Conservation (phyloP, 2,113 vertebrate genomes). For the Lanius collurio region DNA sequence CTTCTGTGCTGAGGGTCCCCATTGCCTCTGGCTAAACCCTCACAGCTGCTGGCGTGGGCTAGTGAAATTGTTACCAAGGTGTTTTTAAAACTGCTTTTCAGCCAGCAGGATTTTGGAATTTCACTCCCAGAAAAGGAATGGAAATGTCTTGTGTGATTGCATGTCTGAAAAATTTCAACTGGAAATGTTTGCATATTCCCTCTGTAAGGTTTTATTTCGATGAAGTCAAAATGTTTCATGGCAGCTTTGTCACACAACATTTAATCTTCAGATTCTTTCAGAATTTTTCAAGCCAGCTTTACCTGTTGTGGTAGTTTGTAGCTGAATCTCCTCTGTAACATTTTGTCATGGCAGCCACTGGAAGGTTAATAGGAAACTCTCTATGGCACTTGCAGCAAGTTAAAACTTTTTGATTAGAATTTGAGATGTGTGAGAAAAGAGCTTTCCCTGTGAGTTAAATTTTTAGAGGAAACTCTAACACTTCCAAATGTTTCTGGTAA, state of each 20-base stretch:
- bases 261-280: background rate
- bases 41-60: background rate
- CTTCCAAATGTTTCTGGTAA: background rate
- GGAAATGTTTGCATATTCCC: background rate
- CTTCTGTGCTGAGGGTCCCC: background rate
- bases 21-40: background rate
- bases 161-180: background rate
- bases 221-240: background rate
- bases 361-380: background rate
- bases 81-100: background rate
- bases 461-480: background rate
- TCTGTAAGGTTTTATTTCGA: background rate
- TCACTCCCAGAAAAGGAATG: background rate
- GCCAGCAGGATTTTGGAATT: background rate
- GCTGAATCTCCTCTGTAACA: background rate
- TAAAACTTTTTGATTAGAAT: constrained; percentile 17
- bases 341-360: background rate
- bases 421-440: background rate
- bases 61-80: background rate
- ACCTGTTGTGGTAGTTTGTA: background rate
- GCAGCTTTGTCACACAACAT: background rate
- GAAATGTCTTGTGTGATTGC: background rate
- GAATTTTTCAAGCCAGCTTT: background rate
- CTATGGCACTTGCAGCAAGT: background rate
- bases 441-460: background rate